Evolutionary conservation across 1,140 invertebrate species (phyloP).

Genomic region (Drosophila nannoptera): DNA sequence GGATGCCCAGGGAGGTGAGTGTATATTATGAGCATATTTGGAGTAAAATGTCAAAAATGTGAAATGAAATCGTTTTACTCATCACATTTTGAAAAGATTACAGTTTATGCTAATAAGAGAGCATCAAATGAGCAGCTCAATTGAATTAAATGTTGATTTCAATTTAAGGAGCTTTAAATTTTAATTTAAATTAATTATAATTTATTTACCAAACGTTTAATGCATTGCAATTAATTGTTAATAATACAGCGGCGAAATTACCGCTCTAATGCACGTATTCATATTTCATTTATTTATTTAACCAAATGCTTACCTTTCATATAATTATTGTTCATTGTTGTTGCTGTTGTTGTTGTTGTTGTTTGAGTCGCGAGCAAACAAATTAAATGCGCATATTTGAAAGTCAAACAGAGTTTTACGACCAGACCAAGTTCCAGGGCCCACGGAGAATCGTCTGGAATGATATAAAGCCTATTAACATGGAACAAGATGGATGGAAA

Average conservation of each 20-base stretch:
- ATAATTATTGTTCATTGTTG: background rate
- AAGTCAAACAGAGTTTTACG: background rate
- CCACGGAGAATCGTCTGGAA: background rate
- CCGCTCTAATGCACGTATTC: background rate
- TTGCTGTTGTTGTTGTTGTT: background rate
- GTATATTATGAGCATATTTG: background rate
- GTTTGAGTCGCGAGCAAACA: background rate
- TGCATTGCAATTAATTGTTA: background rate
- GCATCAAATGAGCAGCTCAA: background rate
- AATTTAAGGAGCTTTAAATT: background rate
- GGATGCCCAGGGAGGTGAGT: background rate
- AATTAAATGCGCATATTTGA: background rate
- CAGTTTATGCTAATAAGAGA: background rate
- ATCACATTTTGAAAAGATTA: background rate
- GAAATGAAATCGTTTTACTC: background rate
- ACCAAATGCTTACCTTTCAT: slow-evolving; percentile 4
- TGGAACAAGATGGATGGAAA: slow-evolving; percentile 1
- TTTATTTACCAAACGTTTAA: background rate
- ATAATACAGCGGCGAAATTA: background rate
- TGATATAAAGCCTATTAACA: slow-evolving; percentile 6
- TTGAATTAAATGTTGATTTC: background rate
- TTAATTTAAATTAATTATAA: background rate
- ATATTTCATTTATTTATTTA: slow-evolving; percentile 1
- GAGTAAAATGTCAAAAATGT: background rate
- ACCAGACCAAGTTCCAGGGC: background rate